Conservation (phyloP, 2,113 vertebrate species). For the Zingel zingel region DNA sequence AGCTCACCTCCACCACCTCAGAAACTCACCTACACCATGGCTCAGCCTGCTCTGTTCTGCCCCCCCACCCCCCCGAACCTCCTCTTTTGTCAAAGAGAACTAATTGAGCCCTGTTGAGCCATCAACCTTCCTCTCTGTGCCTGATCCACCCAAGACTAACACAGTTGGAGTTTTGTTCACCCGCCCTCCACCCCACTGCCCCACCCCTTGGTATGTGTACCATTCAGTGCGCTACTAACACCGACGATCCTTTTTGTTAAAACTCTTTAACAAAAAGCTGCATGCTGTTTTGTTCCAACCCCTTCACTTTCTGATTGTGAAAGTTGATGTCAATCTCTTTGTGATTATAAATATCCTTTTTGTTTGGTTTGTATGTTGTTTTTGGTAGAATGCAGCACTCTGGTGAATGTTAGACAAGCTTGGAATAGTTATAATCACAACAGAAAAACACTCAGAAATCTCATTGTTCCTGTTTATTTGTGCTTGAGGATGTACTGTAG, state of each 20-base stretch:
- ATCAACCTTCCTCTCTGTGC: constrained; percentile 87
- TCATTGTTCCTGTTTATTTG: constrained; percentile 88
- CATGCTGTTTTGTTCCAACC: constrained; percentile 83
- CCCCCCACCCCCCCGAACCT: constrained; percentile 79
- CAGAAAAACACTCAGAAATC: constrained; percentile 73
- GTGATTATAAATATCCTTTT: constrained; percentile 82
- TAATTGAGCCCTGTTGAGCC: constrained; percentile 88
- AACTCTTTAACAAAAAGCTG: constrained; percentile 84
- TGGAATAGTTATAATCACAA: constrained; percentile 84
- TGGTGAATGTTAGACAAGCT: constrained; percentile 81
- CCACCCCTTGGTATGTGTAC: constrained; percentile 85
- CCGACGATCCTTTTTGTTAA: constrained; percentile 93
- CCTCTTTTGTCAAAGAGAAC: constrained; percentile 88
- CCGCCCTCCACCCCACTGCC: constrained; percentile 45
- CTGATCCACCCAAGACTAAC: constrained; percentile 83
- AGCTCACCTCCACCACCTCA: constrained; percentile 69
- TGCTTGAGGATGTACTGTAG: constrained; percentile 93
- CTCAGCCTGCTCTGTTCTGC: constrained; percentile 94
- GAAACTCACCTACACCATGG: constrained; percentile 85
- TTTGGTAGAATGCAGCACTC: constrained; percentile 80
- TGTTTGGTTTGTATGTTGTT: constrained; percentile 70
- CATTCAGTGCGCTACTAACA: constrained; percentile 88
- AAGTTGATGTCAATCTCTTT: constrained; percentile 82
- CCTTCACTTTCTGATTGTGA: constrained; percentile 87
- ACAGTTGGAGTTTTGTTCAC: constrained; percentile 72